Percentiles rank a stretch among this genome's conserved stretches.
Conservation (phyloP, 2,888 invertebrate species). For the Trissolcus japonicus region DNA sequence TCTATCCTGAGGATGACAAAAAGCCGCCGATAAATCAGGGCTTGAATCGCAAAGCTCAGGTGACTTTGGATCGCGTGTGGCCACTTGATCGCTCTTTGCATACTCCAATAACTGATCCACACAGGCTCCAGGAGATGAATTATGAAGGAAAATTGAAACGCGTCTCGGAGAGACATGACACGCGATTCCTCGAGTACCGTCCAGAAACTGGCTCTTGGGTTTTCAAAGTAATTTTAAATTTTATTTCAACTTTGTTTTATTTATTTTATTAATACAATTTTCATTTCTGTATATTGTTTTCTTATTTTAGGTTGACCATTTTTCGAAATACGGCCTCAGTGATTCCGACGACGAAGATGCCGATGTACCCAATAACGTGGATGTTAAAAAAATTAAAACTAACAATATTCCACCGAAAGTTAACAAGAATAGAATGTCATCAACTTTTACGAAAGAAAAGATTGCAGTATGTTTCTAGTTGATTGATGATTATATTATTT, state of each 20-base stretch:
- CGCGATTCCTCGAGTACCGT: conserved; percentile 94
- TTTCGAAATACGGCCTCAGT: conserved; percentile 93
- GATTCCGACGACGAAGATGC: conserved; percentile 92
- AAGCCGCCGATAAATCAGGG: conserved; percentile 93
- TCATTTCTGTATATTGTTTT: not conserved
- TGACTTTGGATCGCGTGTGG: conserved; percentile 96
- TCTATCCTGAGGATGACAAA: conserved; percentile 92
- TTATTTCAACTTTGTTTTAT: conserved; percentile 1
- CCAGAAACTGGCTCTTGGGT: conserved; percentile 99
- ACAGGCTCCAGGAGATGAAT: conserved; percentile 86
- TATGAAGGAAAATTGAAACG: conserved; percentile 91
- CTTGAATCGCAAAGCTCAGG: conserved; percentile 92
- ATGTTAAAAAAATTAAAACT: conserved; percentile 58
- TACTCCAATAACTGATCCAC: conserved; percentile 86
- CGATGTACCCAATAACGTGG: conserved; percentile 69
- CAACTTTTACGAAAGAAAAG: conserved; percentile 5
- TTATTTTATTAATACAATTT: not conserved
- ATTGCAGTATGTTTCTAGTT: not conserved
- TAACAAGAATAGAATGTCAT: not conserved
- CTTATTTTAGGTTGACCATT: conserved; percentile 86
- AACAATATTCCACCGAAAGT: conserved; percentile 21
- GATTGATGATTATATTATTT: not conserved
- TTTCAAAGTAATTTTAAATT: conserved; percentile 82
- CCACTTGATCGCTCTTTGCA: conserved; percentile 91
- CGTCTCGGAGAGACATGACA: conserved; percentile 90